Base-by-base conservation (phyloP, 2,113 vertebrate species). In the Pluvianellus socialis region DNA sequence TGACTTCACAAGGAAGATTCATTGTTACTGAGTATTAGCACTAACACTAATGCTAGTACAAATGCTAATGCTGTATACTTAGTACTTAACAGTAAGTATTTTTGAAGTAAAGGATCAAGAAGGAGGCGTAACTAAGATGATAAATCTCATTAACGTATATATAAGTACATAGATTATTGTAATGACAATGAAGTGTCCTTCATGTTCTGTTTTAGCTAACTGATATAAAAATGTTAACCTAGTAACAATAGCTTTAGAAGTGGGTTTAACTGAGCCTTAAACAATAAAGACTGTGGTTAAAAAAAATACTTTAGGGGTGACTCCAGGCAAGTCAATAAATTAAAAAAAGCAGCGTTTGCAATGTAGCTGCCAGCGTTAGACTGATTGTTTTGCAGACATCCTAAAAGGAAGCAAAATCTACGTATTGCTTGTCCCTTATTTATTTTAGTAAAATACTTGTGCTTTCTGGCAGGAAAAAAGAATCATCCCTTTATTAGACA, bases 241-340 rank as follows among this genome's bases (percentile, higher is more conserved):
- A 77, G 32, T 71, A 88, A 72, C 63, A 82, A 22, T 66, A 79
- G 49, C 32, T 76, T 93, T 77, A 79, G 35, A 93, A 94, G 59
- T 6, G 30, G 70, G 27, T 71, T 73, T 87, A 52, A 61, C 58
- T 49, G 49, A 50, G 67, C 63, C 75, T 96, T 84, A 91, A 95
- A 65, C 63, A 90, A 89, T 87, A 91, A 67, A 80, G 35, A 28
- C 33, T 81, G 27, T 56, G 62, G 52, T 82, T 88, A 88, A 88
- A 95, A 96, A 93, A 94, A 88, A 59, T 62, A 93, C 13, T 77
- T 88, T 35, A 94, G 62, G 26, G 15, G 63, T 94, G 55, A 92
- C 72, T 91, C 86, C 90, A 95, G 90, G 65, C 72, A 94, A 95
- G 73, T 38, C 42, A 88, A 61, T 86, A 90, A 95, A 94, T 90